These are phyloP conservation scores for Dusona sp. DNA, from an alignment of 2,888 invertebrate genomes.

Conservation along the genomic window DNA sequence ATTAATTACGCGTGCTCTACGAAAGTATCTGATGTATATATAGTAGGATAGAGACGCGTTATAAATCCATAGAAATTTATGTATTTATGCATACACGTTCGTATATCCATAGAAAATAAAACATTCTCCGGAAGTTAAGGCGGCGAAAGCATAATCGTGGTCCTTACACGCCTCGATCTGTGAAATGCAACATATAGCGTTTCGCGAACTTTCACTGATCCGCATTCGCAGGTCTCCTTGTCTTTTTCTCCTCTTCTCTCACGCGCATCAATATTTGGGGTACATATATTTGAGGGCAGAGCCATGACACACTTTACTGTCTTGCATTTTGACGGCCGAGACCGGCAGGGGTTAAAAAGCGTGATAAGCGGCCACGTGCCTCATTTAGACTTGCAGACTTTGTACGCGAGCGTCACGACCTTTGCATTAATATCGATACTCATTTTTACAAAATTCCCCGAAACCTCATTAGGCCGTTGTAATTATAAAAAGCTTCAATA, in stretches of 20 bases:
- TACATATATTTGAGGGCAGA: neutral
- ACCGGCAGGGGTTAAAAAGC: conserved; percentile 56
- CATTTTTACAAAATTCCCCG: neutral
- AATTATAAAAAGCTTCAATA: too few relatives aligned
- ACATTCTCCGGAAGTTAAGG: neutral
- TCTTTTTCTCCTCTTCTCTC: neutral
- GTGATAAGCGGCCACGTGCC: conserved; percentile 51
- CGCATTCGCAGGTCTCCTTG: neutral
- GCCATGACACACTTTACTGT: neutral
- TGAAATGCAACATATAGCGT: too few relatives aligned
- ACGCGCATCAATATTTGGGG: conserved; percentile 6
- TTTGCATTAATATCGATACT: neutral
- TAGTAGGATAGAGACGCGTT: neutral
- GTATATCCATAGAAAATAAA: neutral
- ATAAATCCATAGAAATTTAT: neutral
- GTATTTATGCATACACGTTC: neutral
- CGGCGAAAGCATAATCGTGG: neutral
- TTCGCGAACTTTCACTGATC: neutral
- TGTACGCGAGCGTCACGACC: neutral
- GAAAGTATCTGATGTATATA: neutral
- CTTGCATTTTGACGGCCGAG: conserved; percentile 22
- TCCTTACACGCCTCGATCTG: too few relatives aligned
- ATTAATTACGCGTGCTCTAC: conserved; percentile 70
- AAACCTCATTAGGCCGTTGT: too few relatives aligned
- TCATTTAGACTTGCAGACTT: neutral